Percentiles rank a stretch among this genome's conserved stretches.
Evolutionary conservation across 2,113 vertebrate species (phyloP).

Genomic region (Malaclemys terrapin): DNA sequence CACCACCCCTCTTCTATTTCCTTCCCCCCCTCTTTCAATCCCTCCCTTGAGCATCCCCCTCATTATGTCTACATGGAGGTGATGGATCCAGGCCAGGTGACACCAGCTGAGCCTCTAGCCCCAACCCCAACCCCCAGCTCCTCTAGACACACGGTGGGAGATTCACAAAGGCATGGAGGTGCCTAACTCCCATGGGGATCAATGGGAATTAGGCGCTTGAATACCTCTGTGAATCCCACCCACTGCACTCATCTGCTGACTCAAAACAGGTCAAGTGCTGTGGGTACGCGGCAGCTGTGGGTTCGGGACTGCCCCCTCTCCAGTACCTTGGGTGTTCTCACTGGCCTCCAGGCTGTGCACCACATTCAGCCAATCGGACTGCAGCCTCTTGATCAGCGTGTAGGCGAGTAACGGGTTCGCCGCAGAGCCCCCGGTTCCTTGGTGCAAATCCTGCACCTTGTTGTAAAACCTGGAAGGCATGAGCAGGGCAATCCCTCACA

Average conservation of each 20-base stretch:
- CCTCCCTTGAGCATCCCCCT: background rate
- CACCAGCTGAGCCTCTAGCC: background rate
- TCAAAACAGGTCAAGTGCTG: background rate
- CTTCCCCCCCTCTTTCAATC: background rate
- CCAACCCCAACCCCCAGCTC: background rate
- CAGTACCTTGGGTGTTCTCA: constrained; percentile 85
- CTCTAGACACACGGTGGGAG: background rate
- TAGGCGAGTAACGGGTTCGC: constrained; percentile 91
- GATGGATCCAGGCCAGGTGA: background rate
- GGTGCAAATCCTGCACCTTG: constrained; percentile 87
- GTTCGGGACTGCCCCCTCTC: no score
- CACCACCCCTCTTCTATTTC: no score
- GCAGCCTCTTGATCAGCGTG: constrained; percentile 92
- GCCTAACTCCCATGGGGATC: background rate
- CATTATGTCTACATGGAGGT: background rate
- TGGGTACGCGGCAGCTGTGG: background rate
- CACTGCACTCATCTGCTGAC: background rate
- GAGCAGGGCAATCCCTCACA: fast-evolving
- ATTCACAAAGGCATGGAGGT: background rate
- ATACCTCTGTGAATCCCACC: background rate
- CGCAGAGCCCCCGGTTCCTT: constrained; percentile 72
- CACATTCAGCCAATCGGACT: constrained; percentile 91
- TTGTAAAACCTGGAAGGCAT: constrained; percentile 86
- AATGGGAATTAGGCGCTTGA: background rate
- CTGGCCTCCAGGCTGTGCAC: constrained; percentile 85